Evolutionary conservation across 30 jellyfish, hydroid and myxozoan genomes (phyloP), one percentile per base, ranked within the genome.

Genomic region (Rhopilema esculentum): DNA sequence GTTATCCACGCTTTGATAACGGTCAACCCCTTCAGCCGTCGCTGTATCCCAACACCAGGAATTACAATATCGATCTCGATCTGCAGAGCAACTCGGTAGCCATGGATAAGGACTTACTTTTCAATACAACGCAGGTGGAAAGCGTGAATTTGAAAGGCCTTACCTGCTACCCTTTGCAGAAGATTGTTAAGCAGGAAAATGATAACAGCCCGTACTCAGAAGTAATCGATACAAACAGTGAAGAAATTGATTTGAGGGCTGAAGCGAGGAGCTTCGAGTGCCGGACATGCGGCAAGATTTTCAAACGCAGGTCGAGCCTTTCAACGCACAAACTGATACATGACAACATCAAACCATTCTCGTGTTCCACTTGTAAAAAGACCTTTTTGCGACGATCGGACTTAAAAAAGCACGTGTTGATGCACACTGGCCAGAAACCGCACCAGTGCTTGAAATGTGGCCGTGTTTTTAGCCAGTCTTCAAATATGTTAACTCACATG

Each of bases 381-480:
- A 93, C 75, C 33, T 93, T 93, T 82, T 32, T 88, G 52, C 93
- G 98, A 16, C 83, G 97, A 29, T 88, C 98, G 19, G 97, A 88
- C 67, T 81, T 93, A 68, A 93, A 88, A 71, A 93, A 88, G 87
- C 98, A 93, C 70, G 48, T 87, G 8, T 83, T 88, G 9, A 93
- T 93, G 97, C 98, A 93, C 69, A 87, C 97, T 0, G 98, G 98
- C 1, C 93, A 93, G 66, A 93, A 93, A 69, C 98, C 98, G n/a
- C 97, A 93, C 80, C 85, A 77, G 30, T 93, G 98, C 52, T 72
- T 91, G 30, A 91, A 88, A 63, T 93, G 98, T 83, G 93, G 93
- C 22, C 89, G 88, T 40, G 98, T 79, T 0, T 93, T 93, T 70
- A 81, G 96, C 62, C 97, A 93, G 77, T 88, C 97, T 15, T 88